Evolutionary conservation across 2,888 invertebrate species (phyloP).

Genomic region (Eupithecia dodoneata): DNA sequence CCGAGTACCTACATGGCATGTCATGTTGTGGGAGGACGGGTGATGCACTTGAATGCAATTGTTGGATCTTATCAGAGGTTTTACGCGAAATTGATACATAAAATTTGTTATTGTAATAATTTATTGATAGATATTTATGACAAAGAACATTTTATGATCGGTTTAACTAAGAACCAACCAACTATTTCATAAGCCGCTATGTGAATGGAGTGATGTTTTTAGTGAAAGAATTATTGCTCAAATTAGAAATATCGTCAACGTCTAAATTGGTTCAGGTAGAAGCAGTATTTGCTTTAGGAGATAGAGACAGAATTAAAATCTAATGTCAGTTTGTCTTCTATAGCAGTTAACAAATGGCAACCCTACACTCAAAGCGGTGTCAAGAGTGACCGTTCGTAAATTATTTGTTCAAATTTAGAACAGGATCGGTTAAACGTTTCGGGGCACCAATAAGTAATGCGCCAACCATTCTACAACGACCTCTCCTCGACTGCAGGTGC

Average conservation of each 20-base stretch:
- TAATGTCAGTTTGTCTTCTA: not conserved
- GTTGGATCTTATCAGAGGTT: too few species aligned
- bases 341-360: conserved; percentile 53
- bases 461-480: conserved; percentile 53
- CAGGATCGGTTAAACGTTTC: conserved; percentile 81
- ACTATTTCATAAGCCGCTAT: not conserved
- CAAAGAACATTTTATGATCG: not conserved
- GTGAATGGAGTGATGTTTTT: not conserved
- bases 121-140: not conserved
- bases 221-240: not conserved
- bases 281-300: not conserved
- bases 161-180: not conserved
- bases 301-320: not conserved
- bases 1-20: too few species aligned
- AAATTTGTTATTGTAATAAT: too few species aligned
- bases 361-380: conserved; percentile 65
- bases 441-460: conserved; percentile 82
- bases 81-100: too few species aligned
- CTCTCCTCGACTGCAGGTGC: conserved; percentile 42
- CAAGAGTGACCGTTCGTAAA: conserved; percentile 81
- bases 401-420: conserved; percentile 84
- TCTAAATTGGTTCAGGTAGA: not conserved
- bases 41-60: too few species aligned
- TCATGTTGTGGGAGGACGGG: too few species aligned
- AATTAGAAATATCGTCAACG: not conserved